Base-by-base conservation (phyloP, 2,888 invertebrate species). In the Sialis lutaria region DNA sequence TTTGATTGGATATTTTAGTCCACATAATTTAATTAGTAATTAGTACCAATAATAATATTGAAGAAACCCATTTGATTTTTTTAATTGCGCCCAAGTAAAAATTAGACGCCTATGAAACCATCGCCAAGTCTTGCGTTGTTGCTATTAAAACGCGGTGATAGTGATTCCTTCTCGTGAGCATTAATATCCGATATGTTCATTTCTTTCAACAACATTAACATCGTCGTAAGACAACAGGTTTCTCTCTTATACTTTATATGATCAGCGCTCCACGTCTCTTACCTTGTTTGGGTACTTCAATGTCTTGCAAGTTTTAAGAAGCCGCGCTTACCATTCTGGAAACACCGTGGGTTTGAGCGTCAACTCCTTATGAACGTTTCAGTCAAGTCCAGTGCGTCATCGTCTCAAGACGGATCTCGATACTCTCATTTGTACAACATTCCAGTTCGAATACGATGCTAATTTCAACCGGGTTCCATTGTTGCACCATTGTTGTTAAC, bases 251-350 rank as follows among this genome's bases (percentile, higher is more conserved):
- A 12, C 37, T 37, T 37, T 37, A 37, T 37, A 37, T 37, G 37
- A 37, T 10, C 37, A 12, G n/a, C 12, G 37, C n/a, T 37, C n/a
- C 37, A 37, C 37, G 10, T 39, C 32, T 32, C 30, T 45, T 45
- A 40, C 45, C 45, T 45, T 45, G 40, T 45, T 45, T 45, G 45
- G 45, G 30, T 12, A 45, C 45, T 31, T 45, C 45, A 45, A 45
- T 45, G 44, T 34, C 43, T 34, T 40, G 40, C 45, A 39, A 34
- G 40, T 45, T 45, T 45, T 45, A 34, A 45, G 43, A 33, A 33
- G 12, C 43, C 32, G 12, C 35, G 31, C 32, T 22, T 39, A 30
- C 34, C 32, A 22, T 9, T 45, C 33, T 31, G 45, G 35, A 32
- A 13, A 34, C 30, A 12, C 10, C 30, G 30, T 30, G 22, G 42